Base-by-base conservation (phyloP, 53 echinoderm and acorn worm genomes). In the Crossaster papposus region DNA sequence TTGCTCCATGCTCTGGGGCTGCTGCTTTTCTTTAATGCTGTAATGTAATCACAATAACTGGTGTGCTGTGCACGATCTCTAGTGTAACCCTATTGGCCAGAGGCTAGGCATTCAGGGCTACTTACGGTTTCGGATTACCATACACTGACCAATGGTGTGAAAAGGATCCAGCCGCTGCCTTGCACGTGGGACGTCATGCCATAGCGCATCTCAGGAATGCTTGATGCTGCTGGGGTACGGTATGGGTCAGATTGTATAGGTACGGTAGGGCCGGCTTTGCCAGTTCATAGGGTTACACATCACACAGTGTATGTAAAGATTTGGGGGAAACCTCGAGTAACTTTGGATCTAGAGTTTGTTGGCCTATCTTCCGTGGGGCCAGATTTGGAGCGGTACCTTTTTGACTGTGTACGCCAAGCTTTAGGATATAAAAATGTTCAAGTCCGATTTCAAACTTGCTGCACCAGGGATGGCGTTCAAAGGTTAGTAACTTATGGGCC, bases 131-230 rank as follows among this genome's bases (percentile, higher is more conserved):
- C 53, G 58, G 23, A 77, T 76, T 44, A 87, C 72, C 55, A 36
- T 34, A 12, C 34, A 75, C 87, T 87, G 87, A 87, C 87, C 87
- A 87, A 87, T 87, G 85, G 30, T 24, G 87, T 3, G 13, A 72
- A 72, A 63, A 20, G 17, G 17, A 17, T 22, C 51, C 24, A 82
- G n/a, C 68, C 75, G n/a, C n/a, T n/a, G n/a, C n/a, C n/a, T n/a
- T n/a, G n/a, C n/a, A n/a, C n/a, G n/a, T n/a, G n/a, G n/a, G n/a
- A n/a, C n/a, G n/a, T n/a, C n/a, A n/a, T 33, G 2, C 36, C 12
- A 36, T 30, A 35, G 79, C 17, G n/a, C 20, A 18, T 18, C 65
- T 65, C 65, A 22, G 82, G 82, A 82, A 82, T 82, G 82, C 68
- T 65, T 64, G 82, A 82, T 65, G 38, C 62, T 22, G 82, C n/a